These are phyloP conservation scores for Desoria tigrina DNA, from an alignment of 2,888 invertebrate species.

Conservation along the genomic window DNA sequence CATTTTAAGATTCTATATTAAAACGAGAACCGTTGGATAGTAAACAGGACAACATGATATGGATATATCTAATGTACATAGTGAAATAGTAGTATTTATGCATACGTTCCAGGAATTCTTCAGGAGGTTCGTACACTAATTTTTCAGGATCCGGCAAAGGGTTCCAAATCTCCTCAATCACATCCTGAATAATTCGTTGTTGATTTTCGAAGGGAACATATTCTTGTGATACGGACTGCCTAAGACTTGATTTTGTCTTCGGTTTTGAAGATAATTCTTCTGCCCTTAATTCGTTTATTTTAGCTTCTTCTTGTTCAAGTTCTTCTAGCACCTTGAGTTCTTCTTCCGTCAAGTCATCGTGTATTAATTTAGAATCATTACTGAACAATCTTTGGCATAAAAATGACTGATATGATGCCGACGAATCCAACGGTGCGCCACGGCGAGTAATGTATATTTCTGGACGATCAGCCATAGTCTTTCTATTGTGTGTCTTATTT, in stretches of 20 bases:
- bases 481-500: no score
- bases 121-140: slow-evolving; percentile 1
- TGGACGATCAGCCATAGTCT: no score
- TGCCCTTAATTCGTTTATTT: not conserved
- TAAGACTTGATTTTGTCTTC: slow-evolving; percentile 12
- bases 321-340: slow-evolving; percentile 6
- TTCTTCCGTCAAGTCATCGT: slow-evolving; percentile 6
- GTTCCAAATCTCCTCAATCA: slow-evolving; percentile 47
- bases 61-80: no score
- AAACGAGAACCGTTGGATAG: not conserved
- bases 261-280: not conserved
- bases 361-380: not conserved
- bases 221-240: slow-evolving; percentile 34
- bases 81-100: not conserved
- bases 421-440: no score
- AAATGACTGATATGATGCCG: no score
- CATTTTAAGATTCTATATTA: not conserved
- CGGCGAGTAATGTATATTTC: no score
- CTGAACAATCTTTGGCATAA: no score
- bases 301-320: slow-evolving; percentile 13
- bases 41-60: no score
- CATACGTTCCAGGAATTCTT: slow-evolving; percentile 10
- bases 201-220: slow-evolving; percentile 42
- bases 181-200: slow-evolving; percentile 48
- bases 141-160: slow-evolving; percentile 27